A percentile compares a stretch with the other conserved stretches of the same genome.
These are phyloP conservation scores for Tyrophagus putrescentiae DNA, from an alignment of 1,140 invertebrate genomes.

Conservation along the genomic window DNA sequence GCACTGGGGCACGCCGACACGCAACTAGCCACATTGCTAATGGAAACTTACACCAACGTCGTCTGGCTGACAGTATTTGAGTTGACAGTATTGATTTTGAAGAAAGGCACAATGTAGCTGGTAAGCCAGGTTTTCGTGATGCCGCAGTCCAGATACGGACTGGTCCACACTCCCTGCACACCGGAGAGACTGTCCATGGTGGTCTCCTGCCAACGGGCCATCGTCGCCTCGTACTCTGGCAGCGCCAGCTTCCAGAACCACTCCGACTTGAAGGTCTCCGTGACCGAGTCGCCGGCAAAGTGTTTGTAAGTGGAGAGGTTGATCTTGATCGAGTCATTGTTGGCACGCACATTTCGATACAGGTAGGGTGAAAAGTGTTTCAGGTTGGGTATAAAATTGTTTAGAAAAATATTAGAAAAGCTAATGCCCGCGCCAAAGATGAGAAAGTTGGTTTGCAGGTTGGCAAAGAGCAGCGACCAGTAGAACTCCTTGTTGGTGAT, in stretches of 20 bases:
- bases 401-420: slow-evolving; percentile 5
- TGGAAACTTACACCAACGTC: slow-evolving; percentile 5
- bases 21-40: background rate
- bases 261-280: slow-evolving; percentile 4
- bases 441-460: slow-evolving; percentile 24
- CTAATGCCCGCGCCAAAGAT: slow-evolving; percentile 24
- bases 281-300: background rate
- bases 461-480: slow-evolving; percentile 24
- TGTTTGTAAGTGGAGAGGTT: slow-evolving; percentile 1
- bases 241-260: slow-evolving; percentile 16
- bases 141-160: slow-evolving; percentile 83
- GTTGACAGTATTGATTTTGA: slow-evolving; percentile 36
- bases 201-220: background rate
- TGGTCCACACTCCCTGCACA: slow-evolving; percentile 72
- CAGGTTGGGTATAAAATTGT: background rate
- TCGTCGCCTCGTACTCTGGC: background rate
- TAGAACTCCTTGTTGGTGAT: slow-evolving; percentile 24
- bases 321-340: slow-evolving; percentile 1
- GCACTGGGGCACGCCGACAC: background rate
- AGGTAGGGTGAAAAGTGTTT: slow-evolving; percentile 21
- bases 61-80: slow-evolving; percentile 5
- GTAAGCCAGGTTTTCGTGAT: slow-evolving; percentile 62
- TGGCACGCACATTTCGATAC: slow-evolving; percentile 17
- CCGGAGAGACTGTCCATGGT: background rate
- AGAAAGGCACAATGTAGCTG: slow-evolving; percentile 87